These are phyloP conservation scores for Nephrotoma appendiculata DNA, from an alignment of 2,888 invertebrate species.

Conservation along the genomic window DNA sequence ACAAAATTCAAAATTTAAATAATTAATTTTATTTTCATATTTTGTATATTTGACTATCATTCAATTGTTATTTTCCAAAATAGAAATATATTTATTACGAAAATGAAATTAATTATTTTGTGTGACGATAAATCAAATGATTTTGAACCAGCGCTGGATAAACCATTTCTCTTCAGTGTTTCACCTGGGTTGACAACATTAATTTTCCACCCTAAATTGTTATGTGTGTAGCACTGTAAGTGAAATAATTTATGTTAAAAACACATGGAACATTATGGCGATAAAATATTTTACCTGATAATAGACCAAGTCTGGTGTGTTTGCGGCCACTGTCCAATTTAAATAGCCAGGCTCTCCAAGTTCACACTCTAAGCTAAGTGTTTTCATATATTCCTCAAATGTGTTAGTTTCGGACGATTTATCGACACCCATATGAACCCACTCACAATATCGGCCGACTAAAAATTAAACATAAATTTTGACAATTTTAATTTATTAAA, in stretches of 20 bases:
- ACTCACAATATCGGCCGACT: conserved; percentile 79
- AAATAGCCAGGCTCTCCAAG: conserved; percentile 60
- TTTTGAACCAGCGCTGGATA: background rate
- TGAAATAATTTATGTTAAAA: background rate
- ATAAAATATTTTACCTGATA: conserved; percentile 56
- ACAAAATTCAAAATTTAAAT: conserved; percentile 3
- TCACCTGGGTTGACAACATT: conserved; percentile 62
- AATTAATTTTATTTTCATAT: background rate
- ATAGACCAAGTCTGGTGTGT: conserved; percentile 72
- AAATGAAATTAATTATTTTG: background rate
- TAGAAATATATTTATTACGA: background rate
- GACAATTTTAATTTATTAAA: background rate
- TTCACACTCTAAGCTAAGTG: conserved; percentile 60
- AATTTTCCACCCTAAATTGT: conserved; percentile 85
- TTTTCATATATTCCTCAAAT: conserved; percentile 63
- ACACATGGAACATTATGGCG: background rate
- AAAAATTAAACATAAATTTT: conserved; percentile 7
- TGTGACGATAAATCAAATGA: background rate
- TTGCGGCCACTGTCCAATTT: conserved; percentile 72
- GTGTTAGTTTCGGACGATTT: conserved; percentile 53
- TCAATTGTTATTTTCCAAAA: background rate
- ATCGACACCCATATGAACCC: conserved; percentile 67
- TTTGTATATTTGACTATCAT: conserved; percentile 4
- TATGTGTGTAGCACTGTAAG: conserved; percentile 79
- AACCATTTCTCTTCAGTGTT: conserved; percentile 6